These are phyloP conservation scores for Dichetophora obliterata DNA, from an alignment of 2,888 invertebrate genomes.

Conservation along the genomic window DNA sequence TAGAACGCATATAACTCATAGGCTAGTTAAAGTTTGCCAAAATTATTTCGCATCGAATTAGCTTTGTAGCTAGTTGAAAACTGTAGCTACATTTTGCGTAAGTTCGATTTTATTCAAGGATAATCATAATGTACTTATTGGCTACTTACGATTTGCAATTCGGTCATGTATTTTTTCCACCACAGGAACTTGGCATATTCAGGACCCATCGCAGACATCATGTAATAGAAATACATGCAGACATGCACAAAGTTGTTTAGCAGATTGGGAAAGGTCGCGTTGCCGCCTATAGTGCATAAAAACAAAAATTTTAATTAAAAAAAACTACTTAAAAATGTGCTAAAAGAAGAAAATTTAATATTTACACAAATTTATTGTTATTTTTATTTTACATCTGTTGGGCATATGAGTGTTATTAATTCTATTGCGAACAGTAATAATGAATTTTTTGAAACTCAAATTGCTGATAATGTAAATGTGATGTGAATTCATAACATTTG, in stretches of 20 bases:
- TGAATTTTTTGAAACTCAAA: no score
- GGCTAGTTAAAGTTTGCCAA: no score
- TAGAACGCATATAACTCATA: not conserved
- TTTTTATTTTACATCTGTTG: no score
- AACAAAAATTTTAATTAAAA: not conserved
- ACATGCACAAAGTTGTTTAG: slow-evolving; percentile 96
- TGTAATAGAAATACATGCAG: slow-evolving; percentile 94
- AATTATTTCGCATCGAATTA: no score
- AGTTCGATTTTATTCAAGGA: no score
- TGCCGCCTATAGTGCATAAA: slow-evolving; percentile 71
- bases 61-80: no score
- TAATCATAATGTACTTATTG: not conserved
- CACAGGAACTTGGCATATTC: slow-evolving; percentile 88
- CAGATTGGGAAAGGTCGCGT: slow-evolving; percentile 72
- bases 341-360: not conserved
- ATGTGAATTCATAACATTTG: no score
- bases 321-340: slow-evolving; percentile 1
- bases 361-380: no score
- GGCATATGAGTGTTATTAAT: not conserved
- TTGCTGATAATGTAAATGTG: no score
- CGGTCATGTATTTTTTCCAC: slow-evolving; percentile 97
- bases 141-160: slow-evolving; percentile 85
- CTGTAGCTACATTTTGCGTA: no score
- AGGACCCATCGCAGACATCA: slow-evolving; percentile 91
- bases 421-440: not conserved